Evolutionary conservation across 1,140 invertebrate species (phyloP), one percentile per base, ranked within the genome.

Genomic region (Plectrocnemia conspersa): DNA sequence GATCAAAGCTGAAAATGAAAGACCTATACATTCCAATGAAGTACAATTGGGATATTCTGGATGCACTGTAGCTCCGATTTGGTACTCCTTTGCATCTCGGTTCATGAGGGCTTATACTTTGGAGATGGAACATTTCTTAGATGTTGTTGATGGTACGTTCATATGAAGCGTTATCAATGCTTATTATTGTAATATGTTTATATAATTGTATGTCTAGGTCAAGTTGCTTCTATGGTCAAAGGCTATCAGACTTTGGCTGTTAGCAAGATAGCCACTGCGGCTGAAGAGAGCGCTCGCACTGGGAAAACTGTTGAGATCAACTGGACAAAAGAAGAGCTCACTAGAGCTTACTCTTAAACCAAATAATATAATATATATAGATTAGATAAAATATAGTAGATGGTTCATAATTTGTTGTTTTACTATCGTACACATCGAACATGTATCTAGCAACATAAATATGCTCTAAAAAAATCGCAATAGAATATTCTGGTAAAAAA

Each of bases 61-160:
- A 2, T 53, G 68, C n/a, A 71, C 54, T 15, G 59, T 55, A 1
- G 66, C 72, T 4, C 82, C 81, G 0, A 83, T 83, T 47, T 82
- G 69, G 68, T 83, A 77, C 57, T 82, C 77, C 0, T 86, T 84
- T 63, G 67, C 80, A 0, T 83, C 80, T 9, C 73, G 84, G 22
- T 86, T 79, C 63, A 67, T 67, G 49, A 66, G 76, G 22, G 79
- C 79, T 1, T 86, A 87, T 62, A 57, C 64, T 21, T 63, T 63
- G 1, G 84, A 85, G 62, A 68, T 86, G 58, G 77, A 84, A 15
- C 82, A 85, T 58, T 86, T 86, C 56, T 58, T 86, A 2, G 77
- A 84, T 64, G 68, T 84, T 38, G 64, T 82, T 1, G 66, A 78
- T 71, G 76, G 81, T 80, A 67, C 64, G 7, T 27, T 9, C n/a